Conservation (phyloP, 2,888 invertebrate species). For the Mactromeris polynyma region DNA sequence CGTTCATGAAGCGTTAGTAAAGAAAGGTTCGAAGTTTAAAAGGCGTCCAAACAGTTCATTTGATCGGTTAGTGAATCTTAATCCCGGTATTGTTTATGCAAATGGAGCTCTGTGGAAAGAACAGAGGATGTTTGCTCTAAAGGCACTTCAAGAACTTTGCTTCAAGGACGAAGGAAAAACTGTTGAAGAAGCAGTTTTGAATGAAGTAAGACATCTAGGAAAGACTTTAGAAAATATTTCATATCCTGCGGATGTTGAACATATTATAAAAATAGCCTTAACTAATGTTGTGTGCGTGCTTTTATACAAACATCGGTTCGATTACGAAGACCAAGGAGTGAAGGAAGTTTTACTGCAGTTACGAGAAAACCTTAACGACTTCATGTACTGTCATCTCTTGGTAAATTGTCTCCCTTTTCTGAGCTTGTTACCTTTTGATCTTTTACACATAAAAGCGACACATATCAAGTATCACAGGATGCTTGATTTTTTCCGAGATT, state of each 20-base stretch:
- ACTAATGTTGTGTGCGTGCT: conserved; percentile 41
- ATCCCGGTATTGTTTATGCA: conserved; percentile 28
- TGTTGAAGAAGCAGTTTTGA: conserved; percentile 29
- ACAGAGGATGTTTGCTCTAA: conserved; percentile 29
- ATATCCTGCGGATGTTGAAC: conserved; percentile 29
- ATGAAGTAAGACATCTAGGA: conserved; percentile 20
- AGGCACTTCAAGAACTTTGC: conserved; percentile 42
- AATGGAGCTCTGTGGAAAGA: conserved; percentile 58
- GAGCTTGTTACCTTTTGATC: neutral
- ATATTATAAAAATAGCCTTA: neutral
- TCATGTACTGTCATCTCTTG: neutral
- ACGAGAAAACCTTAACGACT: neutral
- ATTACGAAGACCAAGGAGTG: conserved; percentile 27
- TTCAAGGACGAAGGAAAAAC: conserved; percentile 26
- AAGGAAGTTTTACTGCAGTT: neutral
- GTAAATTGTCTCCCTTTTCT: conserved; percentile 33
- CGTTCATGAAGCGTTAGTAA: conserved; percentile 57
- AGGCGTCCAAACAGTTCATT: conserved; percentile 25
- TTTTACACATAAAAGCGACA: neutral
- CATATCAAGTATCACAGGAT: neutral
- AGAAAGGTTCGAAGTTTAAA: conserved; percentile 48
- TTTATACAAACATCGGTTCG: conserved; percentile 40
- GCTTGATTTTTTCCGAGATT: neutral
- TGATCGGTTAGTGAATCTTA: conserved; percentile 2
- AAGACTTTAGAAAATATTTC: neutral